Evolutionary conservation across 2,888 invertebrate species (phyloP).

Genomic region (Mesorhabditis belari): DNA sequence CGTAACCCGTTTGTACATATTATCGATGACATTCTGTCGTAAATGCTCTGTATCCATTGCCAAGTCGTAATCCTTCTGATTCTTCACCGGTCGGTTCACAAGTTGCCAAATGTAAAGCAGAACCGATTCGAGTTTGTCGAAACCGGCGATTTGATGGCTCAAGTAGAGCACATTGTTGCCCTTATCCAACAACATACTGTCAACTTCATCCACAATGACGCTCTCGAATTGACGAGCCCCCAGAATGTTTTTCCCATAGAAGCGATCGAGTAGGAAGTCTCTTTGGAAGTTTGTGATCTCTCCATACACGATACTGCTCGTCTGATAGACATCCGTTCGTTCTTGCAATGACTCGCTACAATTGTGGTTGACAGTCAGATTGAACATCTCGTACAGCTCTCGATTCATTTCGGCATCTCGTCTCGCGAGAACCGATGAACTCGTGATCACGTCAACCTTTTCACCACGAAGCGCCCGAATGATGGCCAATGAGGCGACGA

Average conservation of each 20-base stretch:
- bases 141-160: constrained; percentile 51
- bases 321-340: constrained; percentile 5
- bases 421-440: no score
- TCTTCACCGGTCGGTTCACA: constrained; percentile 16
- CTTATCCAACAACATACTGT: constrained; percentile 55
- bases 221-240: constrained; percentile 42
- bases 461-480: background rate
- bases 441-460: no score
- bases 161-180: constrained; percentile 54
- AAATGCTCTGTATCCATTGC: no score
- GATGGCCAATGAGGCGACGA: constrained; percentile 4
- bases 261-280: constrained; percentile 50
- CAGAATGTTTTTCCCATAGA: constrained; percentile 48
- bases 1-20: background rate
- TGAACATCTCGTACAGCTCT: no score
- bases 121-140: constrained; percentile 53
- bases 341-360: no score
- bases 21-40: constrained; percentile 5
- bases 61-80: constrained; percentile 18
- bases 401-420: no score
- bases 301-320: constrained; percentile 48
- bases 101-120: constrained; percentile 49
- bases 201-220: constrained; percentile 56
- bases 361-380: no score
- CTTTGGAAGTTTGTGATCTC: constrained; percentile 50